Evolutionary conservation across 92 coral and sea anemone genomes (phyloP), one percentile per base, ranked within the genome.

Genomic region (Heliopora coerulea): DNA sequence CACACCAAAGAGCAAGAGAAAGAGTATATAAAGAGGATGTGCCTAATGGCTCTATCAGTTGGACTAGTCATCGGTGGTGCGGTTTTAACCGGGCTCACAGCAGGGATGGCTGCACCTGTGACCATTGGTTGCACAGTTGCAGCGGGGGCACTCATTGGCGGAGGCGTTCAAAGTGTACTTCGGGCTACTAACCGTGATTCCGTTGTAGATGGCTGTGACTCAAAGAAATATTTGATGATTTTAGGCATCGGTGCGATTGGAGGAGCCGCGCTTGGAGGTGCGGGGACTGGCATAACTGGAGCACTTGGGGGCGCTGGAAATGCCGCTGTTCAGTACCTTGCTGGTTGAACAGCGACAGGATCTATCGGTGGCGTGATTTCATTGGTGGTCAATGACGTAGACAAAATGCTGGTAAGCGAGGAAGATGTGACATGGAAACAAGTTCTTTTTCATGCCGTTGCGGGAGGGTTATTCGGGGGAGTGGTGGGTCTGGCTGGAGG

Each of bases 351-450:
- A 39, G 54, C 28, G 56, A 57, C 67, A 24, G 67, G 67, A 23
- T 46, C 68, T 24, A 11, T 23, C 12, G 67, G 67, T 1, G 79
- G 79, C 0, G 34, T 57, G 3, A 18, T 59, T 15, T 35, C 67
- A 25, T 29, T 48, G 32, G 48, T 62, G 1, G 8, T 48, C 44
- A 33, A 21, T 33, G 68, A 62, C 4, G 48, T 48, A 12, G 25
- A 42, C 15, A 86, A 65, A 35, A 72, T 7, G 41, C 24, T 76
- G 37, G 79, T 68, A 6, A 75, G 81, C 54, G 67, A 54, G 15
- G 80, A 82, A 27, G 35, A 81, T 8, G 39, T 85, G 31, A 54
- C 86, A 0, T 1, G 9, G 59, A 82, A 77, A 34, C 64, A 85
- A 64, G 80, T 50, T 26, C 19, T 30, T 5, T 58, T 79, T 1